Base-by-base conservation (phyloP, 1,140 invertebrate genomes). In the Cherax quadricarinatus region DNA sequence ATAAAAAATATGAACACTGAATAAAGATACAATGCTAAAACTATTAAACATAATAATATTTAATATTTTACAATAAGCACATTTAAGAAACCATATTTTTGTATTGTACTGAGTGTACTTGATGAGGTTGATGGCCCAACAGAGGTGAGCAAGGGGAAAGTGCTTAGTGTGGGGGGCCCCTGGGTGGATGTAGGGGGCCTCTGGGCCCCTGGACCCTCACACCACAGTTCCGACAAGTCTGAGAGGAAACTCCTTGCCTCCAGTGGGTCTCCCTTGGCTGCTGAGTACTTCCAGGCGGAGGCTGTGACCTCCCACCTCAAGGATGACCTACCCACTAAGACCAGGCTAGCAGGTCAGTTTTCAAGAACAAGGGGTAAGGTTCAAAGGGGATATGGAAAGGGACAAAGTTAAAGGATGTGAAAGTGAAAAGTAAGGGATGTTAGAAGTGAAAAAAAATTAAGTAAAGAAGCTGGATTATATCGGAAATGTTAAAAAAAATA, bases 111-210 rank as follows among this genome's bases (percentile, higher is more conserved):
- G n/a, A n/a, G n/a, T n/a, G n/a, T n/a, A n/a, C n/a, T n/a, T n/a
- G n/a, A n/a, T n/a, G n/a, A n/a, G n/a, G n/a, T n/a, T n/a, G n/a
- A n/a, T n/a, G n/a, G n/a, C n/a, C n/a, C n/a, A n/a, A 5, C 70
- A 73, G 70, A 73, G n/a, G 5, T 73, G 12, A 73, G n/a, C 70
- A 73, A 73, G n/a, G 70, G 70, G 62, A 66, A 66, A 21, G 60
- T 89, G 60, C 82, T 84, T 53, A 66, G 85, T 14, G 83, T 86
- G 41, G 84, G 84, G 16, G 75, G 73, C 18, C 84, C 89, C 14
- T 91, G 89, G 89, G 85, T 73, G 24, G 89, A 91, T 12, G 89
- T 91, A 4, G 89, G 89, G n/a, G 75, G 83, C 1, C 89, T 91
- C n/a, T 91, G 89, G 89, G 75, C 89, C 5, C 62, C 88, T 9